A percentile compares a stretch with the other conserved stretches of the same genome.
These are phyloP conservation scores for Lonchura striata DNA, from an alignment of 2,113 vertebrate species.

Conservation along the genomic window DNA sequence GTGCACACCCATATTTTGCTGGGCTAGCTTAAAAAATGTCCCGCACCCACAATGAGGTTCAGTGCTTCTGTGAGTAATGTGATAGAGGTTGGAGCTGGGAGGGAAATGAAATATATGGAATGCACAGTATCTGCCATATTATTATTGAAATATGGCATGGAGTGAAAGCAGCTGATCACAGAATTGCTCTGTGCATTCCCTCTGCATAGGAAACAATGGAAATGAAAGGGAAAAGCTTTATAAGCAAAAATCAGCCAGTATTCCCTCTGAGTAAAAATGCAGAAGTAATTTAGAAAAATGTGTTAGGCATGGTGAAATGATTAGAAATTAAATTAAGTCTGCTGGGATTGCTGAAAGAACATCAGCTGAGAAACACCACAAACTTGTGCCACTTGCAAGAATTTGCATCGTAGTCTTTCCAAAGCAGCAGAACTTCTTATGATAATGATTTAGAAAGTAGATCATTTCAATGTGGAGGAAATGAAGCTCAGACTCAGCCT, in stretches of 20 bases:
- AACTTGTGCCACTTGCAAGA: conserved; percentile 11
- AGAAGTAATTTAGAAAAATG: conserved; percentile 41
- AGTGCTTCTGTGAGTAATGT: neutral
- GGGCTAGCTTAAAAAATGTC: neutral
- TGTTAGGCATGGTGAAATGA: conserved; percentile 35
- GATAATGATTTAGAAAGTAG: conserved; percentile 7
- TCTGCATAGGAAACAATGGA: neutral
- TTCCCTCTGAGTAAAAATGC: conserved; percentile 19
- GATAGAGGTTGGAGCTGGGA: neutral
- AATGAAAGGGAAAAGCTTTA: conserved; percentile 25
- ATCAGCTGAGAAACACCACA: conserved; percentile 52
- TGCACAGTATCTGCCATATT: neutral
- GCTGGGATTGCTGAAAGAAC: conserved; percentile 36
- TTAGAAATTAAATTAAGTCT: conserved; percentile 55
- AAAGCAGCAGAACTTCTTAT: conserved; percentile 28
- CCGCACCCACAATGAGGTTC: neutral
- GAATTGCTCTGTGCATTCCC: neutral
- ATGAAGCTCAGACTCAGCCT: conserved; percentile 11
- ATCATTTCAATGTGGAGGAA: neutral
- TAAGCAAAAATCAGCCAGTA: conserved; percentile 28
- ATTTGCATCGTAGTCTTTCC: conserved; percentile 23
- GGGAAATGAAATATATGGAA: neutral
- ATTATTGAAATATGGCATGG: neutral
- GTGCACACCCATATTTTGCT: neutral
- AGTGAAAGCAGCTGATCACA: conserved; percentile 5